Percentiles rank a stretch among this genome's conserved stretches.
These are phyloP conservation scores for Diarsia mendica DNA, from an alignment of 2,888 invertebrate species.

Conservation along the genomic window DNA sequence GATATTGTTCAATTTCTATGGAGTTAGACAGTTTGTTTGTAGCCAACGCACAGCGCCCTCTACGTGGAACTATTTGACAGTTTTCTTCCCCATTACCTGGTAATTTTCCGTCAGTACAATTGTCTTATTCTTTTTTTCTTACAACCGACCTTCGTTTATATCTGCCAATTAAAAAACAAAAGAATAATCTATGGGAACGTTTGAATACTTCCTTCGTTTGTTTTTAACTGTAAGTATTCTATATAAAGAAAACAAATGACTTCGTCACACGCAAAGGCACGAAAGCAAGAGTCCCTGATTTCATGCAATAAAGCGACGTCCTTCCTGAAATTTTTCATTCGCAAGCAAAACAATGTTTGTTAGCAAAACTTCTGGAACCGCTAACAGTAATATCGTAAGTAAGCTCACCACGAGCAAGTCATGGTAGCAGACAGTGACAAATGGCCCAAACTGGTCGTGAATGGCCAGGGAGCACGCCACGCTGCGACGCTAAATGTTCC, in stretches of 20 bases:
- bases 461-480: conserved; percentile 55
- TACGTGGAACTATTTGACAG: too few species aligned
- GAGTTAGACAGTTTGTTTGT: too few species aligned
- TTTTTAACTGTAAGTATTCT: conserved; percentile 7
- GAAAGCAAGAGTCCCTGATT: conserved; percentile 23
- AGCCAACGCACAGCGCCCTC: too few species aligned
- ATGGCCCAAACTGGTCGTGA: conserved; percentile 48
- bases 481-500: conserved; percentile 51
- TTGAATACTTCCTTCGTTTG: conserved; percentile 37
- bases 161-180: conserved; percentile 28
- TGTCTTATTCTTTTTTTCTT: conserved; percentile 29
- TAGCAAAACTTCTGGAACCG: conserved; percentile 45
- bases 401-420: conserved; percentile 41
- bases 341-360: conserved; percentile 23
- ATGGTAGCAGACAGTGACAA: conserved; percentile 58
- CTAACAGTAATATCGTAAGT: conserved; percentile 51
- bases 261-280: conserved; percentile 36
- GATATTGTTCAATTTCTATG: too few species aligned
- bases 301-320: conserved; percentile 7
- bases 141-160: conserved; percentile 23
- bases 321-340: conserved; percentile 30
- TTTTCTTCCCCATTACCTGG: too few species aligned
- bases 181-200: conserved; percentile 21
- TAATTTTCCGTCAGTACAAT: conserved; percentile 47
- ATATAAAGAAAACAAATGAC: conserved; percentile 21